Evolutionary conservation across 1,140 invertebrate species (phyloP).

Genomic region (Neodiprion virginianus): DNA sequence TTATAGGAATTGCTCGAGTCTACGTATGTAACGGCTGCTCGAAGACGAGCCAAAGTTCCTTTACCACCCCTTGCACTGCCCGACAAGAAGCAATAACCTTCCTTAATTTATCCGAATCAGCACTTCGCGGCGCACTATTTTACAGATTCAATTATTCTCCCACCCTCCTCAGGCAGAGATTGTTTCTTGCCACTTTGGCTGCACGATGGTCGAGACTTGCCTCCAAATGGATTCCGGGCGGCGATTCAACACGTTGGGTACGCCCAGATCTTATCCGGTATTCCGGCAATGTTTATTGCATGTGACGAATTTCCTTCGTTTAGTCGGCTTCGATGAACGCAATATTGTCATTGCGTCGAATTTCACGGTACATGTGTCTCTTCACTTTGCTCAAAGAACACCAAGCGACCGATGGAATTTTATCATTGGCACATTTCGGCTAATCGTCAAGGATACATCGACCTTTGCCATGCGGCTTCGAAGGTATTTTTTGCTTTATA

Average conservation of each 20-base stretch:
- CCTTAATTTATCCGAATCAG: not conserved
- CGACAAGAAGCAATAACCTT: not conserved
- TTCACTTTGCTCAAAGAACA: too few species aligned
- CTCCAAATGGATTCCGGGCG: too few species aligned
- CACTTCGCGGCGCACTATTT: not conserved
- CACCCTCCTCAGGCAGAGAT: not conserved
- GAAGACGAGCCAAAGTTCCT: not conserved
- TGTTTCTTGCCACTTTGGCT: not conserved
- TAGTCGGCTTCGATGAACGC: not conserved
- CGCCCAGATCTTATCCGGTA: too few species aligned
- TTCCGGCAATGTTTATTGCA: not conserved
- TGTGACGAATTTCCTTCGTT: not conserved
- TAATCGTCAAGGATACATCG: too few species aligned
- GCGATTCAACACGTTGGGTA: too few species aligned
- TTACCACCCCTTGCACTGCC: not conserved
- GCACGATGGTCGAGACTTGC: too few species aligned
- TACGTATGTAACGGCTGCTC: too few species aligned
- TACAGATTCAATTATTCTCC: not conserved
- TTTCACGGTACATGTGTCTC: not conserved
- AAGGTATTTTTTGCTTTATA: too few species aligned
- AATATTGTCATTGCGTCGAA: not conserved
- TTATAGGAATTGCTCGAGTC: too few species aligned
- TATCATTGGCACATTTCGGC: too few species aligned
- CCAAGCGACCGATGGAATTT: too few species aligned
- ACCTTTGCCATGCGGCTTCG: too few species aligned